phyloP scores from a whole-genome alignment of 2,113 vertebrate species.

The Melanerpes aurifrons region DNA sequence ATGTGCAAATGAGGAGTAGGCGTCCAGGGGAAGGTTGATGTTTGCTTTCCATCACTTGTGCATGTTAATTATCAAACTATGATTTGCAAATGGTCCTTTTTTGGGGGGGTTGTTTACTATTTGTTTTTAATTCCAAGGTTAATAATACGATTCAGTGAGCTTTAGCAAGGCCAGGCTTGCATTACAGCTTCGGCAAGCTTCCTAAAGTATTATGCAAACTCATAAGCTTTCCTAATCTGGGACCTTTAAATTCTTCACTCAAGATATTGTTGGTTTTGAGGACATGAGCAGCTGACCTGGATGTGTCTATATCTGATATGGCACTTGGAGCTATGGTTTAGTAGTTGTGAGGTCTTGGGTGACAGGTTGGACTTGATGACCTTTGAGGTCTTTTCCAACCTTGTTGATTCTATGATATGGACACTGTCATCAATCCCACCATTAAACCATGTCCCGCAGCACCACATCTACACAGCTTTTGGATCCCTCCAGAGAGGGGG shows the following conservation, averaged over 20 bases:
- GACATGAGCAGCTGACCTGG: background rate
- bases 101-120: background rate
- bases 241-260: background rate
- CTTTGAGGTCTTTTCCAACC: too few relatives aligned
- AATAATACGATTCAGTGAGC: constrained; percentile 46
- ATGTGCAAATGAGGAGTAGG: constrained; percentile 62
- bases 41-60: constrained; percentile 60
- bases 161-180: constrained; percentile 42
- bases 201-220: background rate
- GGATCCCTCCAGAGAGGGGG: too few relatives aligned
- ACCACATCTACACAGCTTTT: background rate
- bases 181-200: background rate
- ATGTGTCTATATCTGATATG: background rate
- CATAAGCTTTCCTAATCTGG: background rate
- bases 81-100: constrained; percentile 36
- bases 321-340: too few relatives aligned
- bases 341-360: too few relatives aligned
- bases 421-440: background rate
- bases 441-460: background rate
- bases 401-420: background rate
- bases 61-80: constrained; percentile 64
- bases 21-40: constrained; percentile 68
- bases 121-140: constrained; percentile 43
- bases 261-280: background rate
- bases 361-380: too few relatives aligned